These are phyloP conservation scores for Apistogramma diplotaenia DNA, from an alignment of 2,113 vertebrate genomes.

Conservation along the genomic window DNA sequence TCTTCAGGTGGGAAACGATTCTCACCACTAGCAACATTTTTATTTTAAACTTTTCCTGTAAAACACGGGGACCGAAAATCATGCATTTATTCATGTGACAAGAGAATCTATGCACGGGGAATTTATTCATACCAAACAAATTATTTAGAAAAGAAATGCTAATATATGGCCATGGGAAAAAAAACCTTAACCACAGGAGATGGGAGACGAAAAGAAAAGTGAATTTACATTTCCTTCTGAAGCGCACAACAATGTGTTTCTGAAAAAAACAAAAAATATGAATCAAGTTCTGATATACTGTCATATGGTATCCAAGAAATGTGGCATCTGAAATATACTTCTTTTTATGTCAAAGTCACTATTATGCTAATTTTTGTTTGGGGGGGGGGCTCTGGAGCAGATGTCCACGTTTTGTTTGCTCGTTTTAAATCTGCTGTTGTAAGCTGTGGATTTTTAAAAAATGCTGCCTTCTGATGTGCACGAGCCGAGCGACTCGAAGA, in stretches of 20 bases:
- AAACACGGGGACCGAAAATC: background rate
- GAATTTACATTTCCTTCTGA: constrained; percentile 13
- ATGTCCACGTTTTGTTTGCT: background rate
- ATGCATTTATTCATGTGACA: constrained; percentile 46
- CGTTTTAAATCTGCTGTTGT: background rate
- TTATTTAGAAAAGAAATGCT: constrained; percentile 28
- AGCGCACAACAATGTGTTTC: background rate
- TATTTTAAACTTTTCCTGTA: background rate
- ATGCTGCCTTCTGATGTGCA: background rate
- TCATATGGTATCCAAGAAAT: constrained; percentile 7
- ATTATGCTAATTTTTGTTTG: background rate
- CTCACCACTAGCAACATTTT: background rate
- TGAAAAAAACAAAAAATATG: background rate
- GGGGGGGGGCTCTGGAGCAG: background rate
- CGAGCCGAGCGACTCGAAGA: background rate
- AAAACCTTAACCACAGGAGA: background rate
- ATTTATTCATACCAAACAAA: constrained; percentile 27
- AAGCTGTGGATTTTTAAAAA: background rate
- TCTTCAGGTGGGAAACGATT: background rate
- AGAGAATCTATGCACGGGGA: background rate
- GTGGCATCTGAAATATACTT: background rate
- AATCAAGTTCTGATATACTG: background rate
- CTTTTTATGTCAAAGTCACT: background rate
- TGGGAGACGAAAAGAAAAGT: background rate
- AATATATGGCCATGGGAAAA: constrained; percentile 9